Conservation (phyloP, 2,888 invertebrate genomes). For the Anodontia alba region DNA sequence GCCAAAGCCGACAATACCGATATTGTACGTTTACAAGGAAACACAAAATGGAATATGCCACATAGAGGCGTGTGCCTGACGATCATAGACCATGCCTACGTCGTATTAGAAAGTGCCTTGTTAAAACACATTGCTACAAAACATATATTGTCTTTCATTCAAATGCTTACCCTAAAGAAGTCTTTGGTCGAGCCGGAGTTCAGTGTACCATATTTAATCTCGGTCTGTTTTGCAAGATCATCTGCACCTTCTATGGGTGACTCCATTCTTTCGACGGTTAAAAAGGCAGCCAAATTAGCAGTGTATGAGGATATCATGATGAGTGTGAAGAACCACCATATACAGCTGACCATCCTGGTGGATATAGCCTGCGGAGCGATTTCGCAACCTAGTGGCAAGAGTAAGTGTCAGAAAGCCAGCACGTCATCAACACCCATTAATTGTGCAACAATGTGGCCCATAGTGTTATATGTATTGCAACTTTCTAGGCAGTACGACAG, state of each 20-base stretch:
- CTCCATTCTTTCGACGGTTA: conserved; percentile 98
- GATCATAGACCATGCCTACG: too few species aligned
- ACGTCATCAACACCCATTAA: not conserved
- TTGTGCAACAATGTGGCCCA: too few species aligned
- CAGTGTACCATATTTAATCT: conserved; percentile 96
- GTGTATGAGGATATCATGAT: conserved; percentile 99
- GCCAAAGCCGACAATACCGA: too few species aligned
- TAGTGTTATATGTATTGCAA: too few species aligned
- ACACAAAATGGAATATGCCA: too few species aligned
- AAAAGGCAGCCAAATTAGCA: conserved; percentile 98
- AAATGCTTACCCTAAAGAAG: conserved; percentile 89
- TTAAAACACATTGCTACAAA: too few species aligned
- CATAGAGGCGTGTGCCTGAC: too few species aligned
- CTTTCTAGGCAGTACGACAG: too few species aligned
- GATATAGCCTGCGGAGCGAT: conserved; percentile 87
- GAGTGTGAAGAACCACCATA: conserved; percentile 99
- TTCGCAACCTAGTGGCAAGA: conserved; percentile 63
- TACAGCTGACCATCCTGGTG: conserved; percentile 95
- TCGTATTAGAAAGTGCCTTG: too few species aligned
- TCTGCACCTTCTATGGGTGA: conserved; percentile 98
- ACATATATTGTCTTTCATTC: not conserved
- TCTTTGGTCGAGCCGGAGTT: conserved; percentile 98
- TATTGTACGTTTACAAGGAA: too few species aligned
- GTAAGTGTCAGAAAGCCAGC: conserved; percentile 7
- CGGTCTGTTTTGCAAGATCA: conserved; percentile 96